A percentile compares a stretch with the other conserved stretches of the same genome.
These are phyloP conservation scores for Drosophila kikkawai DNA, from an alignment of 1,140 invertebrate genomes.

Conservation along the genomic window DNA sequence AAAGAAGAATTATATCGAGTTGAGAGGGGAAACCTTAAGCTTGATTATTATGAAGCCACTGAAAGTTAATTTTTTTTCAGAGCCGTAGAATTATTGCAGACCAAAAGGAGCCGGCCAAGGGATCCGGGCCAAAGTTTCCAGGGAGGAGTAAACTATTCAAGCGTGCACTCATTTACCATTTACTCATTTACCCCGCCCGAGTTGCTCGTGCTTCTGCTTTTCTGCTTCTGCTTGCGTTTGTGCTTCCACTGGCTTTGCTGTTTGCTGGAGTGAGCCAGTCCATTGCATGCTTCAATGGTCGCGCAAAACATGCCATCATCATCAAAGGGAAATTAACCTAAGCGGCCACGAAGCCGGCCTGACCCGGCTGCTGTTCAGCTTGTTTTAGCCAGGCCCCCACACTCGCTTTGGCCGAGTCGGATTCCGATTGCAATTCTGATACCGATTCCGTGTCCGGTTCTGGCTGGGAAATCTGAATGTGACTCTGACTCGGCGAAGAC, in stretches of 20 bases:
- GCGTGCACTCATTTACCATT: conserved; percentile 72
- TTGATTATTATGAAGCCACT: conserved; percentile 71
- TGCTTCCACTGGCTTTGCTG: conserved; percentile 20
- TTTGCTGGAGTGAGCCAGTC: conserved; percentile 69
- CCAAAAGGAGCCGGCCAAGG: neutral
- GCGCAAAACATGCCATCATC: conserved; percentile 80
- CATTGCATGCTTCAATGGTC: conserved; percentile 77
- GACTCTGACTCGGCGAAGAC: conserved; percentile 26
- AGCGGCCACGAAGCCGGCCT: conserved; percentile 73
- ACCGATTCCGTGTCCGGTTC: neutral
- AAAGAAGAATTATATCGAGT: conserved; percentile 43
- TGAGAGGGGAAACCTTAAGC: conserved; percentile 59
- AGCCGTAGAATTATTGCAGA: conserved; percentile 30
- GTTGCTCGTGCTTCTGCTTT: neutral
- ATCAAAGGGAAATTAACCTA: conserved; percentile 79
- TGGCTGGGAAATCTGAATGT: conserved; percentile 1
- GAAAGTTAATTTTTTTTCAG: conserved; percentile 43
- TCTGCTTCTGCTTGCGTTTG: neutral
- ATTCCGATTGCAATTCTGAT: conserved; percentile 5
- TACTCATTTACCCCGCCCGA: conserved; percentile 28
- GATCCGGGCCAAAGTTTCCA: conserved; percentile 11
- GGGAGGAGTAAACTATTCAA: conserved; percentile 69
- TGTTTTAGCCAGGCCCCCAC: conserved; percentile 21
- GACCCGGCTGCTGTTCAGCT: conserved; percentile 36
- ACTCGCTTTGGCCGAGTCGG: neutral